Evolutionary conservation across 1,140 invertebrate genomes (phyloP).

Genomic region (Portunus trituberculatus): DNA sequence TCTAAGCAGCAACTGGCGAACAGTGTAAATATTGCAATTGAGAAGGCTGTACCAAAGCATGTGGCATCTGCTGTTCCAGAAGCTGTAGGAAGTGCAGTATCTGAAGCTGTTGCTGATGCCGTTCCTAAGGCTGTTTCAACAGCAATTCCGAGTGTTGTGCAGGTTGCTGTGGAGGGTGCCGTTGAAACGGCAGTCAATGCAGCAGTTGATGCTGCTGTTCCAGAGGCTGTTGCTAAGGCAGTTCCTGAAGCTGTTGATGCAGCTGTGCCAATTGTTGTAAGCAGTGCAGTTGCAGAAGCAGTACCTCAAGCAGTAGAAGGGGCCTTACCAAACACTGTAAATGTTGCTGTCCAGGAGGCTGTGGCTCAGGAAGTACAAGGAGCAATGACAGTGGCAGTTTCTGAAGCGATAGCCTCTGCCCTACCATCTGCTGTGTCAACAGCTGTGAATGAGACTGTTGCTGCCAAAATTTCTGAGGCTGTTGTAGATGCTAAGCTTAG

Average conservation of each 20-base stretch:
- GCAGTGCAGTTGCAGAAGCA: conserved; percentile 35
- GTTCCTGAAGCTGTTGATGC: conserved; percentile 55
- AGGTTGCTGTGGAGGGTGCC: conserved; percentile 32
- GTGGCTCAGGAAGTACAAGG: conserved; percentile 46
- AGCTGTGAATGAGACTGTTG: conserved; percentile 53
- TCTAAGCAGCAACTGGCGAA: conserved; percentile 44
- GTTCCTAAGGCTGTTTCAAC: conserved; percentile 47
- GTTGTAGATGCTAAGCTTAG: conserved; percentile 7
- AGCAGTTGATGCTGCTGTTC: conserved; percentile 39
- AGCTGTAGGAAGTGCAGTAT: conserved; percentile 49
- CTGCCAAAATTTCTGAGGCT: conserved; percentile 44
- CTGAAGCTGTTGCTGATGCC: conserved; percentile 30
- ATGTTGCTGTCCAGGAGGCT: conserved; percentile 38
- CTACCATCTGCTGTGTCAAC: conserved; percentile 39
- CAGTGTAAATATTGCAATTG: conserved; percentile 31
- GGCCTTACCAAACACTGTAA: conserved; percentile 36
- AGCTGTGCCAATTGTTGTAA: conserved; percentile 40
- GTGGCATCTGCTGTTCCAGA: conserved; percentile 15
- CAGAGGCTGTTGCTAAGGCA: conserved; percentile 36
- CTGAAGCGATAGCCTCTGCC: conserved; percentile 30
- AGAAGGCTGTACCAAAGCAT: not conserved
- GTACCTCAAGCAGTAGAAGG: conserved; percentile 40
- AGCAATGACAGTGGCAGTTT: conserved; percentile 47
- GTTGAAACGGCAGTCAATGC: conserved; percentile 57
- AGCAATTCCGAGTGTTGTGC: conserved; percentile 42